These are phyloP conservation scores for Craseonycteris thonglongyai DNA, from an alignment of 2,113 vertebrate species.

Conservation along the genomic window DNA sequence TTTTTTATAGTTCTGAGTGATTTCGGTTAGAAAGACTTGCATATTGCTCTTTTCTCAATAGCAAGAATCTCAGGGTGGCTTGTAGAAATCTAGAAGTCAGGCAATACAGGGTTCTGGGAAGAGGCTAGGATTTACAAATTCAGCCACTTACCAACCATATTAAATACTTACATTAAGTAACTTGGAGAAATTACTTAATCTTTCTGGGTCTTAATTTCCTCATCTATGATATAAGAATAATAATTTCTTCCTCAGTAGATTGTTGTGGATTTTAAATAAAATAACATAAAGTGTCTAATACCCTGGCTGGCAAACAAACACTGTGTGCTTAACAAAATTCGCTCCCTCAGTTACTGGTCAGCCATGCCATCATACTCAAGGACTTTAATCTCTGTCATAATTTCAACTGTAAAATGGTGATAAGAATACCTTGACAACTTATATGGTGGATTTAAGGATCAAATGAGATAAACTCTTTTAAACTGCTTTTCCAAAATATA, in stretches of 20 bases:
- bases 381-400: background rate
- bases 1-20: background rate
- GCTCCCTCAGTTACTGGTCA: background rate
- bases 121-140: background rate
- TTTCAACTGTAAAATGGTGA: conserved; percentile 22
- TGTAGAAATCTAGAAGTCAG: background rate
- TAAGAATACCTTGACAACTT: background rate
- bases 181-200: background rate
- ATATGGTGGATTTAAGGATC: background rate
- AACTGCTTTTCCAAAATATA: conserved; percentile 19
- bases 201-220: background rate
- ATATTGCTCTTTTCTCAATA: background rate
- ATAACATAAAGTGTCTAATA: background rate
- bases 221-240: background rate
- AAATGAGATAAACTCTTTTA: conserved; percentile 17
- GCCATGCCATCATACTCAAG: background rate
- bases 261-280: background rate
- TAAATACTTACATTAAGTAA: background rate
- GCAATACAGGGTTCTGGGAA: background rate
- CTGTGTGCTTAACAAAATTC: background rate
- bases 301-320: background rate
- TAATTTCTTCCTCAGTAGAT: conserved; percentile 10
- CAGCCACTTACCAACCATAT: background rate
- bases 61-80: background rate
- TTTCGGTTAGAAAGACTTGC: background rate